Base-by-base conservation (phyloP, 2,888 invertebrate species). In the Idaea biselata region DNA sequence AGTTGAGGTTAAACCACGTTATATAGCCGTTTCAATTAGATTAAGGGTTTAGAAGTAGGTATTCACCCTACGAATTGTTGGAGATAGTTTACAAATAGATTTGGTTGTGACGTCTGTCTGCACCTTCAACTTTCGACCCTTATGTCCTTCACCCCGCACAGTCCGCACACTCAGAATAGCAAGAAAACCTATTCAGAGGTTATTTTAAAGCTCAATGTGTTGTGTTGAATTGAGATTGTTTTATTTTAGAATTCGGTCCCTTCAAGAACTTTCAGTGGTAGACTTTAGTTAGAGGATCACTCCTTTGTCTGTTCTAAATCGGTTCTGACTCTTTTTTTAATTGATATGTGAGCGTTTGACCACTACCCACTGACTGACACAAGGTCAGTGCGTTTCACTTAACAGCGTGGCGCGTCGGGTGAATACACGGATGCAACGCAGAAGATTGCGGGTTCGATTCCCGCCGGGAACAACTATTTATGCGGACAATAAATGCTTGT, bases 111-210 rank as follows among this genome's bases (percentile, higher is more conserved):
- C 78, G 71, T 74, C 68, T 68, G 82, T 83, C 82, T 83, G 73
- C 75, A 79, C 70, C 83, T 80, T 81, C 74, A 69, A 80, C 72
- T 79, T 76, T 77, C 81, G 70, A 73, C 78, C n/a, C 74, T 69
- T 60, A 58, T 67, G 75, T 65, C 81, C 77, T 76, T 72, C 59
- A 65, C 62, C 62, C 63, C 62, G 57, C 58, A 60, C 60, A 8
- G 32, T 6, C 6, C 68, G 58, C 63, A 55, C 62, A 59, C 59
- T 59, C 67, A 62, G 63, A 69, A 71, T 71, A 69, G 69, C 54
- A 70, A 63, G 67, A 54, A 73, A 71, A 55, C 16, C 33, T 32
- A 18, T 55, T 17, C n/a, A 16, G 33, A 58, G 14, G 18, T 14
- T n/a, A 58, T 32, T 44, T 33, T 44, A 18, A 55, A 55, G 32